Conservation (phyloP, 2,113 vertebrate species). For the Xenopus laevis region DNA sequence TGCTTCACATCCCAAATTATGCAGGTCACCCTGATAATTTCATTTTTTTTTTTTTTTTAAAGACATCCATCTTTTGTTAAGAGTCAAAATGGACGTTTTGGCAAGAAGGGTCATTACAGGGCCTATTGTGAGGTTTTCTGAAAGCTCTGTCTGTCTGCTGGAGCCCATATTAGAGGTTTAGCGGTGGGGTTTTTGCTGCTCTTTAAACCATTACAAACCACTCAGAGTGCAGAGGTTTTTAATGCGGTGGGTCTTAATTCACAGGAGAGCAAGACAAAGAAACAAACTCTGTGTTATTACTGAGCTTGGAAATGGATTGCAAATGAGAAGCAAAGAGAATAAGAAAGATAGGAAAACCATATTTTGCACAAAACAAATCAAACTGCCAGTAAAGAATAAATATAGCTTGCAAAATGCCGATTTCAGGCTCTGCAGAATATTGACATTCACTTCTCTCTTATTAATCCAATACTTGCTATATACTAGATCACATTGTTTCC, state of each 20-base stretch:
- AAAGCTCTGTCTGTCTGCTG: constrained; percentile 38
- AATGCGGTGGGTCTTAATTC: constrained; percentile 36
- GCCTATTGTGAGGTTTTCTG: constrained; percentile 37
- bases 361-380: constrained; percentile 25
- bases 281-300: constrained; percentile 35
- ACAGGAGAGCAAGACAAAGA: constrained; percentile 35
- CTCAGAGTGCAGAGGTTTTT: constrained; percentile 39
- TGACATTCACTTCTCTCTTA: too few species aligned
- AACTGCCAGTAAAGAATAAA: neutral
- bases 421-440: too few species aligned
- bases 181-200: constrained; percentile 28
- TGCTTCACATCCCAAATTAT: constrained; percentile 21
- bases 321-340: constrained; percentile 28
- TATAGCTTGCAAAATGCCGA: too few species aligned
- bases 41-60: too few species aligned
- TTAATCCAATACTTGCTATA: too few species aligned
- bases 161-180: constrained; percentile 36
- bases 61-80: constrained; percentile 33
- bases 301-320: constrained; percentile 36
- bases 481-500: too few species aligned
- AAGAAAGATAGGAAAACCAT: constrained; percentile 14
- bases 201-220: constrained; percentile 42
- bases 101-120: constrained; percentile 37
- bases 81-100: constrained; percentile 41
- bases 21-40: constrained; percentile 37